A percentile compares a stretch with the other conserved stretches of the same genome.
These are phyloP conservation scores for Mycteria americana DNA, from an alignment of 2,797 vertebrate genomes.

Conservation along the genomic window DNA sequence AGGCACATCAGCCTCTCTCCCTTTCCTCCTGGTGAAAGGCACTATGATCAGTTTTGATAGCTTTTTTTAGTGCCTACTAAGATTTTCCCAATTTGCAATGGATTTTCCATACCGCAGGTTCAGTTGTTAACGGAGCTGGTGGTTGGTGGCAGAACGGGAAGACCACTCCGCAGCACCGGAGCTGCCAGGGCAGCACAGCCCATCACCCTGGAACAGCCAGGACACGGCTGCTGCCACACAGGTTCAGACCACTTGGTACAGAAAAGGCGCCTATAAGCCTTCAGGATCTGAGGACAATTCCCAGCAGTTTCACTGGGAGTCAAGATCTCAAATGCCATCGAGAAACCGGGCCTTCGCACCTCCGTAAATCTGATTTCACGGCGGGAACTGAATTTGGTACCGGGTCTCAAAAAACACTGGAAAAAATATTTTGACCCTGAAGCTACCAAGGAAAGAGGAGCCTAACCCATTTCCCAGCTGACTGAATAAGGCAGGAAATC, in stretches of 20 bases:
- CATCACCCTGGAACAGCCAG: background rate
- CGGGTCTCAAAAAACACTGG: background rate
- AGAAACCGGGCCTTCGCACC: background rate
- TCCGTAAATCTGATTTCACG: background rate
- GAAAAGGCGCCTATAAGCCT: background rate
- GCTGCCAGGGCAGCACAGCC: background rate
- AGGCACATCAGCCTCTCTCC: background rate
- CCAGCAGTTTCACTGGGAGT: background rate
- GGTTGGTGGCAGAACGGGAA: background rate
- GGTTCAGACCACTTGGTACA: background rate
- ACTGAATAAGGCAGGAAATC: slow-evolving; percentile 46
- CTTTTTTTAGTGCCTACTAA: background rate
- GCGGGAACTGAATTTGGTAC: background rate
- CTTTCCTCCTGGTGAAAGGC: background rate
- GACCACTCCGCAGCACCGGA: rapidly evolving
- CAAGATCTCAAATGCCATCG: background rate
- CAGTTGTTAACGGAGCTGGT: background rate
- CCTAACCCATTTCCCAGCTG: slow-evolving; percentile 19
- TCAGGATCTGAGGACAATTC: background rate
- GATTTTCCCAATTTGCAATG: background rate
- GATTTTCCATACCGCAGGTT: background rate
- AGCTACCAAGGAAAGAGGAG: slow-evolving; percentile 3
- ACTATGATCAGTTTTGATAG: background rate
- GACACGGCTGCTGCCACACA: rapidly evolving
- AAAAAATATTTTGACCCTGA: slow-evolving; percentile 7